Conservation (phyloP, 2,888 invertebrate species). For the Drosophila dives region DNA sequence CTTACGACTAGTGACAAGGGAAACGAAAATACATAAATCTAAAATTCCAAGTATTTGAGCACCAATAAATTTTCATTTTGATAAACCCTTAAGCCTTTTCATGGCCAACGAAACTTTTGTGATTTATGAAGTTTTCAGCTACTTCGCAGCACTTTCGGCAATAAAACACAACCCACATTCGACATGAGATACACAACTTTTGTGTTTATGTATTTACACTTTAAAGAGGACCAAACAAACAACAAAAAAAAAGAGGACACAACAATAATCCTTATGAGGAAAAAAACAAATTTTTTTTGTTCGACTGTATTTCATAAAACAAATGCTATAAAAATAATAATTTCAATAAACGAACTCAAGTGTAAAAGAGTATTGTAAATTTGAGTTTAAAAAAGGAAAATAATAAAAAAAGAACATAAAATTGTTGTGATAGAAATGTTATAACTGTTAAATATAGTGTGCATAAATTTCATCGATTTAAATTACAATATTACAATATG, state of each 20-base stretch:
- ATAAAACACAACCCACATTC: constrained; percentile 64
- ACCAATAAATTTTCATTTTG: constrained; percentile 77
- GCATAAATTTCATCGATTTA: constrained; percentile 64
- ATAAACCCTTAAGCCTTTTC: constrained; percentile 78
- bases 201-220: constrained; percentile 60
- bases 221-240: constrained; percentile 48
- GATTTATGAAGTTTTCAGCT: constrained; percentile 76
- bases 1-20: background rate
- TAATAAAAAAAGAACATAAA: background rate
- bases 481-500: constrained; percentile 54
- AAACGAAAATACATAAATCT: constrained; percentile 67
- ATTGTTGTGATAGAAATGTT: constrained; percentile 36
- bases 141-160: constrained; percentile 62
- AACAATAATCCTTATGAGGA: constrained; percentile 46
- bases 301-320: constrained; percentile 12
- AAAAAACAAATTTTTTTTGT: background rate
- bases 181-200: constrained; percentile 54
- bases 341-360: constrained; percentile 52
- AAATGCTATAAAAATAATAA: constrained; percentile 50
- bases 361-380: constrained; percentile 37
- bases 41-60: constrained; percentile 71
- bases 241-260: background rate
- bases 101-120: constrained; percentile 79
- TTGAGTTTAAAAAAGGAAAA: constrained; percentile 6
- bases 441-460: constrained; percentile 64